Evolutionary conservation across 2,888 invertebrate species (phyloP).

Genomic region (Ornithoptera priamus): DNA sequence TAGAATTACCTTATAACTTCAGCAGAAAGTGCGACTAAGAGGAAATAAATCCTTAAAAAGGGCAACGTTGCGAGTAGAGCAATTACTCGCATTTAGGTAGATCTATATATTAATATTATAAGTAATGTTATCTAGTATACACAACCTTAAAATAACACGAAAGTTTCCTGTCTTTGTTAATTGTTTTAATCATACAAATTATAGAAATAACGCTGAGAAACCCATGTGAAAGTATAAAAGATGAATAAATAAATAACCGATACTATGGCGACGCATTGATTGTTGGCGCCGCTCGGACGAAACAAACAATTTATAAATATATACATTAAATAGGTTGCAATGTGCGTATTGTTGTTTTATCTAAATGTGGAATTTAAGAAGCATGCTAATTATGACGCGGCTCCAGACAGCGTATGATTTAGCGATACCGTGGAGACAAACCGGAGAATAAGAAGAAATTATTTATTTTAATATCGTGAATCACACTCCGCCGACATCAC

Average conservation of each 20-base stretch:
- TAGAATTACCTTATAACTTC: too few species aligned
- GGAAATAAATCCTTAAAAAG: too few species aligned
- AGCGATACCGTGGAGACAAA: slow-evolving; percentile 46
- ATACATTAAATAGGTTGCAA: slow-evolving; percentile 23
- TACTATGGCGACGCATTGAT: slow-evolving; percentile 8
- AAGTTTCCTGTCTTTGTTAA: not conserved
- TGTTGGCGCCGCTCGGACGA: slow-evolving; percentile 25
- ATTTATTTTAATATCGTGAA: slow-evolving; percentile 67
- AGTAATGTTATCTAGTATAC: not conserved
- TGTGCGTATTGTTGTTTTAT: slow-evolving; percentile 29
- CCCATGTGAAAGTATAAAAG: slow-evolving; percentile 1
- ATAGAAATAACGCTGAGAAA: not conserved
- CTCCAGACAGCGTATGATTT: slow-evolving; percentile 49
- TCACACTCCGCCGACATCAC: slow-evolving; percentile 41
- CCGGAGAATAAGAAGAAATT: slow-evolving; percentile 48
- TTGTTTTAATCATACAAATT: not conserved
- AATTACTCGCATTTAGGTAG: too few species aligned
- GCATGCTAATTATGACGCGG: slow-evolving; percentile 38
- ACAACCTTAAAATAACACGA: not conserved
- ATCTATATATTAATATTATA: too few species aligned
- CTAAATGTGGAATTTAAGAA: slow-evolving; percentile 31
- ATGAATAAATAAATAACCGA: slow-evolving; percentile 7
- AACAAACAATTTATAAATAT: slow-evolving; percentile 27
- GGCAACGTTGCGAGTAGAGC: too few species aligned
- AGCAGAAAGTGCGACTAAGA: too few species aligned